These are phyloP conservation scores for Oreocharis arfaki DNA, from an alignment of 2,113 vertebrate genomes.

Conservation along the genomic window DNA sequence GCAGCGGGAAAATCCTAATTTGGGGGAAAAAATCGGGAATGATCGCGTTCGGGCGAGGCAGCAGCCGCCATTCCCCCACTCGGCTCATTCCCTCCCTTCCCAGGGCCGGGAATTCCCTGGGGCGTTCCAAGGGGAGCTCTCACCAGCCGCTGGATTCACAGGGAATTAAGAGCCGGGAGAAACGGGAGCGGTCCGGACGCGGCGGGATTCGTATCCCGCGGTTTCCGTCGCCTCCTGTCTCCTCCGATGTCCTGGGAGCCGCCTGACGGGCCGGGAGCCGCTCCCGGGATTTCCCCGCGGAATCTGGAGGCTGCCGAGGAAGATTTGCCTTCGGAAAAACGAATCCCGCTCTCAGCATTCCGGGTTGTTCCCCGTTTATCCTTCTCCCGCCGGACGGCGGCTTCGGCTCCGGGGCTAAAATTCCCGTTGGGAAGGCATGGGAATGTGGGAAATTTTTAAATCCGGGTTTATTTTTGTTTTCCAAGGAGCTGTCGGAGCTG, in stretches of 20 bases:
- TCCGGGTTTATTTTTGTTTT: background rate
- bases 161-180: background rate
- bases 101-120: background rate
- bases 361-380: accelerated
- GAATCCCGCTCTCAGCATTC: background rate
- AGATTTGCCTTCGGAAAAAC: background rate
- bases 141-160: background rate
- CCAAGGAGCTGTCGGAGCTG: accelerated
- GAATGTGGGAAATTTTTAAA: background rate
- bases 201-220: accelerated
- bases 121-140: background rate
- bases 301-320: background rate
- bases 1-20: accelerated
- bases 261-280: background rate
- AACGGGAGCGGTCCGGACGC: accelerated
- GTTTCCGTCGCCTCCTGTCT: background rate
- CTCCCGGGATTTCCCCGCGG: background rate
- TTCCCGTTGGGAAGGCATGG: background rate
- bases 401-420: accelerated
- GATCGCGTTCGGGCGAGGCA: accelerated
- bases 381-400: accelerated
- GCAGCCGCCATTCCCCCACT: background rate
- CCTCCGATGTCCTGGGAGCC: background rate
- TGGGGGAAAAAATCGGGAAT: accelerated
- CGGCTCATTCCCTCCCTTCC: background rate